These are phyloP conservation scores for Sigmodon hispidus DNA, from an alignment of 2,113 vertebrate genomes.

Conservation along the genomic window DNA sequence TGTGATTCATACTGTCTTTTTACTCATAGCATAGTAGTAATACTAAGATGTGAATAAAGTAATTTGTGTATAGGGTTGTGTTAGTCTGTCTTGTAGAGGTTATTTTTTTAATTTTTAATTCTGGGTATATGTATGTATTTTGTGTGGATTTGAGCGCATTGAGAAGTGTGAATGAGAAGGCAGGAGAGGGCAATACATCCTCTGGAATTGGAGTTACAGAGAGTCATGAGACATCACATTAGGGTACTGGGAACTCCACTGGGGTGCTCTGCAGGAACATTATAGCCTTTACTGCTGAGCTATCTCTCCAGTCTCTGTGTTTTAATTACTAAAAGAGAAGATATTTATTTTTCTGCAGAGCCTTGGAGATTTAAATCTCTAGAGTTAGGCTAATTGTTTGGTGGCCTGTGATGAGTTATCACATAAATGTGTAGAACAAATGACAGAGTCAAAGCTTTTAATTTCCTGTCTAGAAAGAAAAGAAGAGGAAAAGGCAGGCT, in stretches of 20 bases:
- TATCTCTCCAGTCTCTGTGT: background rate
- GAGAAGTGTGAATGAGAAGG: background rate
- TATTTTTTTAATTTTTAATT: background rate
- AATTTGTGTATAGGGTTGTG: background rate
- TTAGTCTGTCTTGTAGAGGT: background rate
- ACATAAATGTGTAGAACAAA: no score
- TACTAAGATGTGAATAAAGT: background rate
- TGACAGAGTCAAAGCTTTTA: background rate
- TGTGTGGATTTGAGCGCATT: fast-evolving
- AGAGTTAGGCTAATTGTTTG: background rate
- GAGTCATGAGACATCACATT: background rate
- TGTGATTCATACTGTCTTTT: background rate
- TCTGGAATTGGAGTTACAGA: background rate
- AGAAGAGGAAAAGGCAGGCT: background rate
- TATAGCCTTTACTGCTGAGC: background rate
- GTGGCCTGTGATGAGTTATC: background rate
- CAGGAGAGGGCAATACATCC: background rate
- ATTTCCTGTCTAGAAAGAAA: background rate
- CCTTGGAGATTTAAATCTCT: background rate
- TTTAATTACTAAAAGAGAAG: background rate
- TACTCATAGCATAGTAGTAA: background rate
- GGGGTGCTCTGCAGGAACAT: no score
- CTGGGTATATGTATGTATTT: background rate
- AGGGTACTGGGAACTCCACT: background rate
- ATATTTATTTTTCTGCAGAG: background rate